Conservation (phyloP, 2,888 invertebrate genomes). For the Phyllotreta striolata region DNA sequence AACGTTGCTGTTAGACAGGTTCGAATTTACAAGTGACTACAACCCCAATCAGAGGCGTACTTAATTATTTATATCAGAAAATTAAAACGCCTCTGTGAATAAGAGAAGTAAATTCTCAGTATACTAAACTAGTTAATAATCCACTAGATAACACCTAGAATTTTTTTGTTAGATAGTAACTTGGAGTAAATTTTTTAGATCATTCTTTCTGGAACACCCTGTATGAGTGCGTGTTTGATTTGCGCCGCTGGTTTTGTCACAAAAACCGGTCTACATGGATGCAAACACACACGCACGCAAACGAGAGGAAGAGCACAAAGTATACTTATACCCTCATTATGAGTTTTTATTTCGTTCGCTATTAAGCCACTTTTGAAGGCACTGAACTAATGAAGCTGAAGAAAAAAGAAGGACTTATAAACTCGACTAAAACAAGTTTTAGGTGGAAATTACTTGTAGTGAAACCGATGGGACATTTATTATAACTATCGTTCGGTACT, state of each 20-base stretch:
- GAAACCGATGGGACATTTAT: slow-evolving; percentile 19
- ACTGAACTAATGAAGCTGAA: slow-evolving; percentile 28
- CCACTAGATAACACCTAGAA: no score
- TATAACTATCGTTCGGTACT: slow-evolving; percentile 2
- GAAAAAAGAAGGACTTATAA: slow-evolving; percentile 21
- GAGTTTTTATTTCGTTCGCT: slow-evolving; percentile 30
- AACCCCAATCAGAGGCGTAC: slow-evolving; percentile 7
- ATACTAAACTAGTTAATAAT: no score
- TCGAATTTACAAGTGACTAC: slow-evolving; percentile 8
- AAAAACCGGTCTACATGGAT: slow-evolving; percentile 26
- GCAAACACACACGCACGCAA: slow-evolving; percentile 24
- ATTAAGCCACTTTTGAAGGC: slow-evolving; percentile 34
- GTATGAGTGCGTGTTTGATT: background rate
- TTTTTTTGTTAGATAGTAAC: no score
- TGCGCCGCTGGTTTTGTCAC: slow-evolving; percentile 19
- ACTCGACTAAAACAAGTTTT: slow-evolving; percentile 21
- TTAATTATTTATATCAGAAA: background rate
- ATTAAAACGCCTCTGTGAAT: background rate
- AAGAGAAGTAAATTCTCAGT: no score
- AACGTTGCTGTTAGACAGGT: slow-evolving; percentile 28
- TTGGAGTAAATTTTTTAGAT: no score
- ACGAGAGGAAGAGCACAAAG: slow-evolving; percentile 10
- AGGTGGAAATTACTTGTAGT: slow-evolving; percentile 13
- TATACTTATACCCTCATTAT: slow-evolving; percentile 36
- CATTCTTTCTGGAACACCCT: no score